Base-by-base conservation (phyloP, 2,113 vertebrate species). In the Xyrauchen texanus region DNA sequence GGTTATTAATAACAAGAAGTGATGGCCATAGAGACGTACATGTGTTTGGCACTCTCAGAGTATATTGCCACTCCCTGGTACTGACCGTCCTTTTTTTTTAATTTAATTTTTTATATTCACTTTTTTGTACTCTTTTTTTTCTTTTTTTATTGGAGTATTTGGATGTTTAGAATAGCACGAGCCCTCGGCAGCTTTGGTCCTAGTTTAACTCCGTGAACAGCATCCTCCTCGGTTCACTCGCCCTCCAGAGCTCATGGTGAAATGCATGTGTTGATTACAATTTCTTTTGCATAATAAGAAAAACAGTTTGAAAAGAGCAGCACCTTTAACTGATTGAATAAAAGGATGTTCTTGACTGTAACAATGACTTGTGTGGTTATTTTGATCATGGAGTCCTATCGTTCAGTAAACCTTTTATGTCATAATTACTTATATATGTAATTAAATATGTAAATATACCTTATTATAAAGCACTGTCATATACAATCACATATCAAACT, bases 291-390 rank as follows among this genome's bases (percentile, higher is more conserved):
- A 94, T 94, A 94, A 94, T 93, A 93, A 90, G 84, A 89, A 89
- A 88, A 89, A 88, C 93, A 94, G 92, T 94, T 93, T 92, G 88
- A 90, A 90, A 90, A 92, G 93, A 93, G 90, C 93, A 93, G 84
- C 87, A 88, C 93, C 90, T 93, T 93, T 90, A 93, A 92, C 90
- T 93, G 92, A 92, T 94, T 93, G 91, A 94, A 94, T 95, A 93
- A 95, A 94, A 94, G 93, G 92, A 94, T 93, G 94, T 95, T 94
- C 93, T 94, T 90, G 90, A 93, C 94, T 95, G 94, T 94, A 93
- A 57, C 34, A 44, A 44, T 52, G 81, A 3, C 49, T 67, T 47
- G 66, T 63, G 12, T 75, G 42, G n/a, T 82, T 83, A 67, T 86
- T 86, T 74, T 69, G 2, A 53, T 12, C 16, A 8, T 64, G 53